These are phyloP conservation scores for Eufriesea mexicana DNA, from an alignment of 1,140 invertebrate genomes.

Conservation along the genomic window DNA sequence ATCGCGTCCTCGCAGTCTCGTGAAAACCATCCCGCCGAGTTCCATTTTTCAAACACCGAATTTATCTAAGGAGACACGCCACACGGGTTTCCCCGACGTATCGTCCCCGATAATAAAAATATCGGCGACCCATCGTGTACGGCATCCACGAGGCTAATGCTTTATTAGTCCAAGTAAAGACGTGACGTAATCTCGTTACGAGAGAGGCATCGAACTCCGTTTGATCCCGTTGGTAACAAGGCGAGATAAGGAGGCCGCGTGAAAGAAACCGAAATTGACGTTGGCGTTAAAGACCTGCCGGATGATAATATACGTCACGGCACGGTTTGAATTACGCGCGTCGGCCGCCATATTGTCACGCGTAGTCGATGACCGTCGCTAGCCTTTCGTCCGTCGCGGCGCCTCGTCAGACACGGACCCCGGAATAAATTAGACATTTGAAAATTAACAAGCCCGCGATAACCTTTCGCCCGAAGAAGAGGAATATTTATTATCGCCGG, in stretches of 20 bases:
- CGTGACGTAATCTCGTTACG: constrained; percentile 8
- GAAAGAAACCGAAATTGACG: constrained; percentile 44
- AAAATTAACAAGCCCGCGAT: constrained; percentile 63
- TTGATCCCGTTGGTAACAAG: constrained; percentile 10
- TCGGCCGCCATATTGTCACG: no score
- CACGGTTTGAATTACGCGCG: constrained; percentile 44
- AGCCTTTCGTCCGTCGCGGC: neutral
- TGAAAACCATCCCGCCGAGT: neutral
- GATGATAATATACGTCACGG: constrained; percentile 52
- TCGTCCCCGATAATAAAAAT: neutral
- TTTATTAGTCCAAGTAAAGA: constrained; percentile 19
- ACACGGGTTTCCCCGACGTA: neutral
- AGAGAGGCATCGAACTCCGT: neutral
- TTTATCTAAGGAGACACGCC: no score
- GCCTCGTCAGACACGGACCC: neutral
- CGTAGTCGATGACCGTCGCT: no score
- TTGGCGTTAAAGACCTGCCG: constrained; percentile 52
- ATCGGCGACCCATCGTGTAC: neutral
- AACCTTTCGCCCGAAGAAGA: constrained; percentile 51
- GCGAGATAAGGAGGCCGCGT: constrained; percentile 16
- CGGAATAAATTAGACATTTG: constrained; percentile 60
- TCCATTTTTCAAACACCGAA: neutral
- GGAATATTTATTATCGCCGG: constrained; percentile 55
- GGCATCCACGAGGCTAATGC: no score
- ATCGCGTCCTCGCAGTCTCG: no score